A percentile compares a stretch with the other conserved stretches of the same genome.
These are phyloP conservation scores for Muschampia plurimacula DNA, from an alignment of 2,888 invertebrate genomes.

Conservation along the genomic window DNA sequence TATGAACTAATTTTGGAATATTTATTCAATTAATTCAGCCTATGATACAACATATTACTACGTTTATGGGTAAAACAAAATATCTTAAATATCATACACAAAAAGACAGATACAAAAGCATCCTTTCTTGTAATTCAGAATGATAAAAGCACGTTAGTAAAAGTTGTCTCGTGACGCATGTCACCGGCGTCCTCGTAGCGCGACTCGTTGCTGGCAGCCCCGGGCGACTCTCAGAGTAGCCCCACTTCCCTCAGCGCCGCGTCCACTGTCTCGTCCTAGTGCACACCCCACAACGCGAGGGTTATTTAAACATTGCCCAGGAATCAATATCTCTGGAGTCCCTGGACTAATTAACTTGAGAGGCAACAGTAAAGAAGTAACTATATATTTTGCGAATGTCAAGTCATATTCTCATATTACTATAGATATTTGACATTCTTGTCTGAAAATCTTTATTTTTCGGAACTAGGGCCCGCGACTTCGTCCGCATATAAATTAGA, in stretches of 20 bases:
- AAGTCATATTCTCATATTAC: not conserved
- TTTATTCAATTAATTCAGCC: not conserved
- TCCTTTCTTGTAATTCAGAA: not conserved
- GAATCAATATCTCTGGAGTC: not conserved
- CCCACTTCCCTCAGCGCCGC: slow-evolving; percentile 97
- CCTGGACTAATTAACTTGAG: not conserved
- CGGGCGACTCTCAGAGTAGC: slow-evolving; percentile 87
- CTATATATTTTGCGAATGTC: not conserved
- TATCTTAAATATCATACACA: not conserved
- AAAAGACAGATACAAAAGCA: not conserved
- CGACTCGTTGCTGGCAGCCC: slow-evolving; percentile 39
- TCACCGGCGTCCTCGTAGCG: not conserved
- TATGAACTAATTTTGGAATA: not conserved
- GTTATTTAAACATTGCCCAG: slow-evolving; percentile 31
- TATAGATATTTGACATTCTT: too few relatives aligned
- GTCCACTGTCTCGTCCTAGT: slow-evolving; percentile 96
- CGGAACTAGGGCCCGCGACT: too few relatives aligned
- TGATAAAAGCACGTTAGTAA: not conserved
- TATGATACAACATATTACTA: too few relatives aligned
- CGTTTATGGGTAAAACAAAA: too few relatives aligned
- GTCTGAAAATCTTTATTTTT: too few relatives aligned
- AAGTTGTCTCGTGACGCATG: not conserved
- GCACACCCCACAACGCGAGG: slow-evolving; percentile 47
- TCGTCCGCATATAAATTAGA: too few relatives aligned
- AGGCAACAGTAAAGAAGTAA: not conserved